Base-by-base conservation (phyloP, 2,797 vertebrate species). In the Cryptoprocta ferox region DNA sequence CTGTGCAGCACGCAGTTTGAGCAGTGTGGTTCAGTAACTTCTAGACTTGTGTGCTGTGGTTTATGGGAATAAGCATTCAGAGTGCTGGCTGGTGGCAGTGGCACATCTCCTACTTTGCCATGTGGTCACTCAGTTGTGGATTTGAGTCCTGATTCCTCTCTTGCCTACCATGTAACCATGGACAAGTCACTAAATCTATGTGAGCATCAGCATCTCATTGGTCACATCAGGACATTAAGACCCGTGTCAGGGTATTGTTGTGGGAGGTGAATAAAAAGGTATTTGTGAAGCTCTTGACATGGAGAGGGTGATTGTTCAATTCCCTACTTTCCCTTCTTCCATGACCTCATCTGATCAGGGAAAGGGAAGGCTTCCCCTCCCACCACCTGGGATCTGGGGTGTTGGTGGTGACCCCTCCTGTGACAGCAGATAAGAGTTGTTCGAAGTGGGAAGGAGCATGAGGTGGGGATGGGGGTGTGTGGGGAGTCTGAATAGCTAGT, bases 171-270 rank as follows among this genome's bases (percentile, higher is more conserved):
- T 70, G 45, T 68, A 50, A 75, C 19, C 68, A 86, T 39, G 48
- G 45, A 28, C 15, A 95, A 75, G 28, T 86, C 66, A 37, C 48
- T 9, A 66, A 78, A 26, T 53, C 24, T 91, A 39, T 68, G 32
- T 89, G 75, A 86, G 32, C n/a, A 86, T 84, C 19, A 12, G 42
- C 76, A 75, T 96, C 35, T 90, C 65, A 37, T 14, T 48, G 59
- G 68, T 90, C 14, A 18, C 42, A 24, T 80, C 19, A 56, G 71
- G 71, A 70, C 42, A 5, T 50, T 78, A 71, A 32, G 30, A 21
- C 30, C 7, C 6, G 0, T 18, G 11, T 59, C 7, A 18, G 80
- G 68, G 2, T 28, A 42, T 71, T 48, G 35, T 26, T 12, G 16
- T 45, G 30, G 35, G 3, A 32, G 12, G 21, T 78, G 32, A 59